Evolutionary conservation across 2,113 vertebrate genomes (phyloP).

Genomic region (Apteryx owenii): DNA sequence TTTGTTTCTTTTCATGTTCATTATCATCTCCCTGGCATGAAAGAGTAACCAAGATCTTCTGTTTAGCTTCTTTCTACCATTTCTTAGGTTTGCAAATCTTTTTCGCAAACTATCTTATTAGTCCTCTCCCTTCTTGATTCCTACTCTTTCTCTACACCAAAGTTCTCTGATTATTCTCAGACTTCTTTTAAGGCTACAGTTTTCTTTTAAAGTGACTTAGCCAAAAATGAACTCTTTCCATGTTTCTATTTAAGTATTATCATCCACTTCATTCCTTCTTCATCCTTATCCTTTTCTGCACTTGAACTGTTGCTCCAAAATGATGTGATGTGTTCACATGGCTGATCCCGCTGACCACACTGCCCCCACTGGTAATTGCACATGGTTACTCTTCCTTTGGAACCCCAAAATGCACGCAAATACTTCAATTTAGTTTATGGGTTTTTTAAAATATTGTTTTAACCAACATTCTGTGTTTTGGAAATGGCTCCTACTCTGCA

Average conservation of each 20-base stretch:
- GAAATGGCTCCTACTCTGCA: not conserved
- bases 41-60: not conserved
- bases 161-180: not conserved
- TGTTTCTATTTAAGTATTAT: not conserved
- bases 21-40: not conserved
- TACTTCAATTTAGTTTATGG: not conserved
- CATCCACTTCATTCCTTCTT: not conserved
- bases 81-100: not conserved
- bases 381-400: not conserved
- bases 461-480: slow-evolving; percentile 32
- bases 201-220: not conserved
- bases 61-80: not conserved
- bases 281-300: not conserved
- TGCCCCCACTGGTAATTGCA: not conserved
- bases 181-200: not conserved
- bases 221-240: slow-evolving; percentile 13
- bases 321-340: not conserved
- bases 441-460: not conserved
- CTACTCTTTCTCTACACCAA: not conserved
- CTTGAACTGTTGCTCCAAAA: not conserved
- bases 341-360: not conserved
- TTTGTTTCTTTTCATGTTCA: not conserved
- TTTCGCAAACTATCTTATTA: not conserved
- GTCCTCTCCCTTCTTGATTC: not conserved
- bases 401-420: not conserved